Evolutionary conservation across 1,140 invertebrate species (phyloP), one percentile per base, ranked within the genome.

Genomic region (Zaprionus ghesquierei): DNA sequence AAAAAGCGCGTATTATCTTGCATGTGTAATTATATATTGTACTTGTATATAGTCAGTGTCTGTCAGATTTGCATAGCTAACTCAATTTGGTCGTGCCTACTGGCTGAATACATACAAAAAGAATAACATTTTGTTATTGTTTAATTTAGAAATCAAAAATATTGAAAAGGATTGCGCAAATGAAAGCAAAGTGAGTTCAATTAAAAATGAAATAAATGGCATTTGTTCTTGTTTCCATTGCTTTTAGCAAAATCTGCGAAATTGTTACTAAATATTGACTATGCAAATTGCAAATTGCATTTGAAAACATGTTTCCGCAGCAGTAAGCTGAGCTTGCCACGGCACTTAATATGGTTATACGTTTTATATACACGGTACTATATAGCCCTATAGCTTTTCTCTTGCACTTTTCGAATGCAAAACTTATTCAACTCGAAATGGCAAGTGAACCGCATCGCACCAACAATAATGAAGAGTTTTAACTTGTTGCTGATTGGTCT

Each of bases 391-490:
- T 35, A 44, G 60, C 61, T 70, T 79, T 79, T 74, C 62, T 53
- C 51, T 64, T 38, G 50, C 46, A 29, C 62, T 63, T 66, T 66
- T 69, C 68, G 78, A 86, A 85, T 81, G 81, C 50, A 66, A 82
- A 81, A 68, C 75, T 10, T 44, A 56, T 49, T 31, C 62, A 56
- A 51, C 53, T 63, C 41, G 75, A 78, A 41, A 75, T 79, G 70
- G 64, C 79, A 79, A 90, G 75, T 89, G 84, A 89, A 89, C 85
- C 77, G 70, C 72, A 89, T 66, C 79, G 73, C 51, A n/a, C 62
- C 53, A 66, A 78, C 76, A 63, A 60, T 77, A 84, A 87, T 89
- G 60, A 87, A 82, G 82, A 89, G 84, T 71, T 82, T 87, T 87
- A 79, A 89, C 84, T 87, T 84, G 79, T 71, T 89, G 82, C 72